Evolutionary conservation across 2,797 vertebrate species (phyloP).

Genomic region (Erithacus rubecula): DNA sequence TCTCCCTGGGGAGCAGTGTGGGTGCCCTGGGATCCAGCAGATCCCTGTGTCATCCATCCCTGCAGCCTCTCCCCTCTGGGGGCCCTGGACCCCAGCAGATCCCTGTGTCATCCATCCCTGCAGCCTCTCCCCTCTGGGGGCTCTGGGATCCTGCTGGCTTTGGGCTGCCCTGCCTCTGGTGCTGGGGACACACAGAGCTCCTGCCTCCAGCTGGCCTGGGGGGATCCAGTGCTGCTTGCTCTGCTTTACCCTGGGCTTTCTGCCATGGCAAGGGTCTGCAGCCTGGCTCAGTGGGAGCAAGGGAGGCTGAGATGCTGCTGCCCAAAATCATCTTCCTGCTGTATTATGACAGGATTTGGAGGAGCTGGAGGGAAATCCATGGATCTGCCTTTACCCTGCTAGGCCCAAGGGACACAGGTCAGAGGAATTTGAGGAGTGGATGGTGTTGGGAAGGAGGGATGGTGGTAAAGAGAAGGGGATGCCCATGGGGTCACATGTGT

Average conservation of each 20-base stretch:
- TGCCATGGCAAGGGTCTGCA: not conserved
- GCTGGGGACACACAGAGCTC: not conserved
- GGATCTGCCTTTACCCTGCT: not conserved
- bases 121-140: rapidly evolving
- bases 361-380: rapidly evolving
- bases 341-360: not conserved
- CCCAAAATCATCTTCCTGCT: not conserved
- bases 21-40: not conserved
- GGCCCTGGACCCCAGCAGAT: no score
- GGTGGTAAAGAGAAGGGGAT: not conserved
- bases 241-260: not conserved
- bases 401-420: not conserved
- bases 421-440: not conserved
- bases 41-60: rapidly evolving
- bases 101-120: not conserved
- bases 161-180: not conserved
- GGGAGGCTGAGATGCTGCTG: not conserved
- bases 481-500: rapidly evolving
- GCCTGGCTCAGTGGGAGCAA: rapidly evolving
- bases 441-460: not conserved
- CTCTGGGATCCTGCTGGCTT: rapidly evolving
- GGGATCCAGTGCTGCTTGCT: not conserved
- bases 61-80: not conserved
- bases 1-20: not conserved
- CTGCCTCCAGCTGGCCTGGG: not conserved